Conservation (phyloP, 2,113 vertebrate genomes). For the Dromas ardeola region DNA sequence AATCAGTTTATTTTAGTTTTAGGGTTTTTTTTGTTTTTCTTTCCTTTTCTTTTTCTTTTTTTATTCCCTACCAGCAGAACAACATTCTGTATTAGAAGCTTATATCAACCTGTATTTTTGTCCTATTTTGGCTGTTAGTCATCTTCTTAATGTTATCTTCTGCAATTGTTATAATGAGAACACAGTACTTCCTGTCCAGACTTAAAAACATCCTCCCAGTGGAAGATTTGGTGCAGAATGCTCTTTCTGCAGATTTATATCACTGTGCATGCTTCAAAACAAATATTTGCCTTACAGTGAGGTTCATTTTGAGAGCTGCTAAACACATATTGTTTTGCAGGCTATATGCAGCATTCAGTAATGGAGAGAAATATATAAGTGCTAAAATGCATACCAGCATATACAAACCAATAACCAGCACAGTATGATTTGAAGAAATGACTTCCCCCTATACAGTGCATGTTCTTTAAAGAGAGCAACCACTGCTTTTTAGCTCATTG, state of each 20-base stretch:
- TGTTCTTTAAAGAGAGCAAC: slow-evolving; percentile 66
- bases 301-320: slow-evolving; percentile 1
- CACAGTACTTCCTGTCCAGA: background rate
- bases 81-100: background rate
- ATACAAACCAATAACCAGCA: slow-evolving; percentile 44
- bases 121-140: background rate
- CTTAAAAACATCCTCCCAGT: background rate
- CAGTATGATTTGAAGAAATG: slow-evolving; percentile 32
- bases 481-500: slow-evolving; percentile 75
- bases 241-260: slow-evolving; percentile 19
- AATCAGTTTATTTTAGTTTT: background rate
- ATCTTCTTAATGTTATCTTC: background rate
- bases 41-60: background rate
- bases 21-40: accelerated
- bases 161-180: background rate
- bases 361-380: slow-evolving; percentile 9
- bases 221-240: background rate
- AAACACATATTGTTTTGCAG: slow-evolving; percentile 1
- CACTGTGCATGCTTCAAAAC: slow-evolving; percentile 8
- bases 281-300: slow-evolving; percentile 18
- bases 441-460: slow-evolving; percentile 7
- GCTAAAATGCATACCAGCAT: slow-evolving; percentile 21
- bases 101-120: background rate
- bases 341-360: slow-evolving; percentile 6
- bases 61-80: background rate